Base-by-base conservation (phyloP, 2,113 vertebrate species). In the Scolopax mira region DNA sequence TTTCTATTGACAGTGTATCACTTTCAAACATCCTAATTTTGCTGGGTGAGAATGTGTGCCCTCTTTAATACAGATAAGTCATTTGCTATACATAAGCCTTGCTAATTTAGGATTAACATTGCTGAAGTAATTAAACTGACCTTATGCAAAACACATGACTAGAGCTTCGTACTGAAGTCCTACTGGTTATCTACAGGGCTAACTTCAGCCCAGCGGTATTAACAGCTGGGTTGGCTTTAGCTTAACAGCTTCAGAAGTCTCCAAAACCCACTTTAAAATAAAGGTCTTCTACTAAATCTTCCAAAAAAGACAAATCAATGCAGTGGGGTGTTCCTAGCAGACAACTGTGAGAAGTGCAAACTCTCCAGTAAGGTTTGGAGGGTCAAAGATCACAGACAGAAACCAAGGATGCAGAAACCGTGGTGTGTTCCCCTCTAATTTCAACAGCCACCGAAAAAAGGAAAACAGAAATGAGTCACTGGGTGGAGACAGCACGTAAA, bases 51-150 rank as follows among this genome's bases (percentile, higher is more conserved):
- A 92, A 85, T 66, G 35, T 30, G 17, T 79, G 88, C 77, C 66
- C 88, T 93, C 79, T 83, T 71, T 81, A 87, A 86, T 58, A 84
- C 48, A 86, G 90, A 94, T 57, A 90, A 94, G 61, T 81, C 69
- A 90, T 62, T 89, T 87, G 39, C 79, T 52, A 54, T 46, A 84
- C 54, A 90, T 79, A 95, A 89, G 92, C 70, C 88, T 85, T 90
- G 85, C 71, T 97, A 90, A 96, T 95, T 97, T 90, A 93, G 88
- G 93, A 96, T 97, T 97, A 94, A 92, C 65, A 44, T 79, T 94
- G 83, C 83, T 87, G 77, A 79, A 94, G 92, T 95, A 89, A 96
- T 96, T 96, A 79, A 97, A 95, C 66, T 94, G 94, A 97, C 92
- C 90, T 94, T 35, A 84, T 70, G 70, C 88, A 82, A 89, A 94